These are phyloP conservation scores for Anthrax anthrax DNA, from an alignment of 2,888 invertebrate genomes.

Conservation along the genomic window DNA sequence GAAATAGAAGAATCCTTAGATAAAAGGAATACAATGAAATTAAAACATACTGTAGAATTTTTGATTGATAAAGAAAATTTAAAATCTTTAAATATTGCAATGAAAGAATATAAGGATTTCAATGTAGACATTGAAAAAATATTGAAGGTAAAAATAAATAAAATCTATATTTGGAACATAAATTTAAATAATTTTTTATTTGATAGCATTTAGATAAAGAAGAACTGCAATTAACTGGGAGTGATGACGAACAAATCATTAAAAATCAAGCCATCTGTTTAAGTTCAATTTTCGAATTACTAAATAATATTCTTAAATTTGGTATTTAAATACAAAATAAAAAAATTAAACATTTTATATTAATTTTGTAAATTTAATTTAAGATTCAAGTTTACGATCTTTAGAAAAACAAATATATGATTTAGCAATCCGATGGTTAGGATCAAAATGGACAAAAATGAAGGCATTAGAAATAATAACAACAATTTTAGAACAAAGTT, in stretches of 20 bases:
- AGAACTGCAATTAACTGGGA: no score
- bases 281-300: conserved; percentile 13
- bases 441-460: conserved; percentile 21
- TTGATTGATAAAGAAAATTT: conserved; percentile 17
- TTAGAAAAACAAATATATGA: conserved; percentile 22
- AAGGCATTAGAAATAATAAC: conserved; percentile 24
- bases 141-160: conserved; percentile 22
- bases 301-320: conserved; percentile 22
- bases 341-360: background rate
- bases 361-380: no score
- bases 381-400: no score
- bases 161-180: no score
- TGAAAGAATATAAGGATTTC: conserved; percentile 23
- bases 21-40: conserved; percentile 26
- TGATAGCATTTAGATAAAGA: no score
- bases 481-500: conserved; percentile 20
- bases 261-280: conserved; percentile 3
- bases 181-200: no score
- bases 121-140: conserved; percentile 25
- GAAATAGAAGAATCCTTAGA: conserved; percentile 25
- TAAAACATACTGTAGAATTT: conserved; percentile 29
- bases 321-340: conserved; percentile 13
- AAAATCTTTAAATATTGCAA: conserved; percentile 23
- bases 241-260: background rate
- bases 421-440: conserved; percentile 22